Conservation (phyloP, 1,140 invertebrate genomes). For the Hermetia illucens region DNA sequence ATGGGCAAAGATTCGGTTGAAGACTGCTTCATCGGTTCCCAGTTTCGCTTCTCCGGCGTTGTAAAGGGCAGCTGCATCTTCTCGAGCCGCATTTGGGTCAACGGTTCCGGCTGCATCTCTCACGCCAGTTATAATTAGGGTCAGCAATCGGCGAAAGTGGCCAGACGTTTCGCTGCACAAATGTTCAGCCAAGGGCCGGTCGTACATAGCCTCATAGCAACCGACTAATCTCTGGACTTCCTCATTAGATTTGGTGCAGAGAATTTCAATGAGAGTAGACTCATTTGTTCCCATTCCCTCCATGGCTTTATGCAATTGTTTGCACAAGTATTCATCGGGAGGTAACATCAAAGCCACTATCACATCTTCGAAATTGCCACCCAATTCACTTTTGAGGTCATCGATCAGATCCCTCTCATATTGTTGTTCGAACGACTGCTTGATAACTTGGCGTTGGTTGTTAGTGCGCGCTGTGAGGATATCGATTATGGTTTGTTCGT, state of each 20-base stretch:
- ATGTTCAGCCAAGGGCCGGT: conserved; percentile 56
- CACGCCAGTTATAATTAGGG: conserved; percentile 42
- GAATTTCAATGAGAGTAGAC: conserved; percentile 47
- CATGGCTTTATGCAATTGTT: conserved; percentile 55
- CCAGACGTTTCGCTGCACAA: conserved; percentile 67
- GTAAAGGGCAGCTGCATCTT: conserved; percentile 40
- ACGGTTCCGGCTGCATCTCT: conserved; percentile 34
- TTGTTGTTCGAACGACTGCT: conserved; percentile 50
- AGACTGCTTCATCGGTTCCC: conserved; percentile 53
- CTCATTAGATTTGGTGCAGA: conserved; percentile 51
- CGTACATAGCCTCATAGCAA: conserved; percentile 51
- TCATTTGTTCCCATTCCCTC: conserved; percentile 46
- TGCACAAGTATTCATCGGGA: conserved; percentile 52
- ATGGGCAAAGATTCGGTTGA: conserved; percentile 52
- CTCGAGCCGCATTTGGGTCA: conserved; percentile 35
- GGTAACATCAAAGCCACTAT: conserved; percentile 57
- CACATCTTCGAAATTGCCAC: conserved; percentile 63
- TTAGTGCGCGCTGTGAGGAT: conserved; percentile 50
- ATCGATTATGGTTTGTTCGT: conserved; percentile 61
- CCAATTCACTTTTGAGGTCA: conserved; percentile 59
- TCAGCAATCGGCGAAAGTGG: conserved; percentile 57
- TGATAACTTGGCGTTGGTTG: conserved; percentile 51
- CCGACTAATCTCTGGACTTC: conserved; percentile 48
- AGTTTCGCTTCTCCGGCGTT: conserved; percentile 49
- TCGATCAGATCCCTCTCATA: conserved; percentile 61